Percentiles rank a stretch among this genome's conserved stretches.
These are phyloP conservation scores for Scolopax bukidnonensis DNA, from an alignment of 2,797 vertebrate species.

Conservation along the genomic window DNA sequence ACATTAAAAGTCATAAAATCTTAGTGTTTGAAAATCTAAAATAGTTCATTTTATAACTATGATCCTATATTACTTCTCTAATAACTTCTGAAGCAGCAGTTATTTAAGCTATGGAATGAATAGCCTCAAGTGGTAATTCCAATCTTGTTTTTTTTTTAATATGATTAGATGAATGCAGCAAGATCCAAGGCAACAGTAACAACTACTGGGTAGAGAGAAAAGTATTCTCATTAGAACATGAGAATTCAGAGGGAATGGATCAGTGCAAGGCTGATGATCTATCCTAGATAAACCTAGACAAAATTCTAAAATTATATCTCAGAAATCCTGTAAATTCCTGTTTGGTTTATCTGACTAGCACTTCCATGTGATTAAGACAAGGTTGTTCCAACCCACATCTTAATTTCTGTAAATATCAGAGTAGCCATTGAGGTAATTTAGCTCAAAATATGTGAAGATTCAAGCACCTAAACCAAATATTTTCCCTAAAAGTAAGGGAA, in stretches of 20 bases:
- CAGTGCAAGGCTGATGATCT: neutral
- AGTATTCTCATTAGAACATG: neutral
- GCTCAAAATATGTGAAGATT: neutral
- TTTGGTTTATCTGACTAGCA: neutral
- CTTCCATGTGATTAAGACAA: neutral
- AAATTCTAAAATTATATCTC: neutral
- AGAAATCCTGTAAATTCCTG: neutral
- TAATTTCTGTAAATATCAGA: neutral
- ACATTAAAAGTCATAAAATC: neutral
- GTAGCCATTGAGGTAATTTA: neutral
- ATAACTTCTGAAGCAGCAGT: neutral
- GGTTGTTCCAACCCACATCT: neutral
- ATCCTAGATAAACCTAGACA: neutral
- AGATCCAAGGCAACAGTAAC: neutral
- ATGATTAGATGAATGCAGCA: neutral
- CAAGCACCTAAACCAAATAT: neutral
- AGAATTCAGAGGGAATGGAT: neutral
- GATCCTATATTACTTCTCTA: neutral
- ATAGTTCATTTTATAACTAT: neutral
- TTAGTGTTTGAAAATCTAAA: neutral
- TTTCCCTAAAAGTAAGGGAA: neutral
- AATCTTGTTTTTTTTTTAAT: neutral
- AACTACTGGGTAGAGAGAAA: neutral
- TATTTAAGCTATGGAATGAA: neutral
- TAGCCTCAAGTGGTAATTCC: neutral